These are phyloP conservation scores for Thaumetopoea pityocampa DNA, from an alignment of 1,140 invertebrate species.

Conservation along the genomic window DNA sequence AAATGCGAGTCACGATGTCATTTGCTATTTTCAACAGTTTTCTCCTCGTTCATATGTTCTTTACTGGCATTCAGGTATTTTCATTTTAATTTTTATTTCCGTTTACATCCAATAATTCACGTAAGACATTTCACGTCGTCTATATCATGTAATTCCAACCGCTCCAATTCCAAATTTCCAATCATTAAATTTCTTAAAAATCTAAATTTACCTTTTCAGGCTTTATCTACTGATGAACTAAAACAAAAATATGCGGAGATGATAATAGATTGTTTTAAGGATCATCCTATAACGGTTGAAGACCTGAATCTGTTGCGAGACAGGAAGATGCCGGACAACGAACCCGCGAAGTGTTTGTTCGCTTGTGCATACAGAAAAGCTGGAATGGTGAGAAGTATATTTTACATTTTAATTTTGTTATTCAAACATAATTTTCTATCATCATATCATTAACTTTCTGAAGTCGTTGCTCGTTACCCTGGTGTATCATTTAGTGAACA, in stretches of 20 bases:
- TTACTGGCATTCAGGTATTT: too few species aligned
- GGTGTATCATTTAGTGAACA: too few species aligned
- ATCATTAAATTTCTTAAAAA: background rate
- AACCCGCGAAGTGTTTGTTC: constrained; percentile 44
- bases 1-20: constrained; percentile 1
- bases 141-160: too few species aligned
- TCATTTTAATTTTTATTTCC: too few species aligned
- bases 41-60: constrained; percentile 6
- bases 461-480: too few species aligned
- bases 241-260: constrained; percentile 36
- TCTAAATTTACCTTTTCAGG: constrained; percentile 31
- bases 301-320: constrained; percentile 39
- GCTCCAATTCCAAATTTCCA: background rate
- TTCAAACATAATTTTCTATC: background rate
- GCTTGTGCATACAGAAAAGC: constrained; percentile 56
- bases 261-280: constrained; percentile 36
- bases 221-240: constrained; percentile 28
- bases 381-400: constrained; percentile 55
- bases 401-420: background rate
- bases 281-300: constrained; percentile 27
- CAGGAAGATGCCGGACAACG: constrained; percentile 35
- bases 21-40: constrained; percentile 5
- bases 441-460: background rate
- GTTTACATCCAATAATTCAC: too few species aligned
- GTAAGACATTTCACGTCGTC: too few species aligned